Evolutionary conservation across 1,140 invertebrate species (phyloP).

Genomic region (Coelopa frigida): DNA sequence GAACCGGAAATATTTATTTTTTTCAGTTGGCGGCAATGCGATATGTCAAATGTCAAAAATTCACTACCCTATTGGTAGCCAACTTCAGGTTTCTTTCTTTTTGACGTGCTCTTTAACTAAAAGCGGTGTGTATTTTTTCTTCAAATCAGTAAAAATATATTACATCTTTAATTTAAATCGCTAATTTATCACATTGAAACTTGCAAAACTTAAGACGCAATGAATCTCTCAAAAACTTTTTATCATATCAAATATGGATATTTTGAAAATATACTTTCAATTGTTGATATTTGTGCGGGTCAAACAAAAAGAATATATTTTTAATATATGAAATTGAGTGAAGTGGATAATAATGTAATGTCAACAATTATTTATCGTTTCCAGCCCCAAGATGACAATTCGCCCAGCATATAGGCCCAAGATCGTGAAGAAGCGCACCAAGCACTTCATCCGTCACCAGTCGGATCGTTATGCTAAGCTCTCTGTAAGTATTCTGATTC

Average conservation of each 20-base stretch:
- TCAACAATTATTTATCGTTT: slow-evolving; percentile 13
- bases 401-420: slow-evolving; percentile 78
- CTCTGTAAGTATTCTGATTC: slow-evolving; percentile 57
- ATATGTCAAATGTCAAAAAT: slow-evolving; percentile 8
- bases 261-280: too few relatives aligned
- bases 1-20: slow-evolving; percentile 7
- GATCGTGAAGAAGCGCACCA: slow-evolving; percentile 93
- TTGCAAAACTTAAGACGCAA: too few relatives aligned
- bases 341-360: too few relatives aligned
- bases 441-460: slow-evolving; percentile 95
- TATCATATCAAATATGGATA: not conserved
- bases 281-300: too few relatives aligned
- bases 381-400: slow-evolving; percentile 64
- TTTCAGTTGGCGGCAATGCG: not conserved
- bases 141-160: slow-evolving; percentile 26
- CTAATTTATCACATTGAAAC: not conserved
- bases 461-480: slow-evolving; percentile 94
- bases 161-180: slow-evolving; percentile 17
- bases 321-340: too few relatives aligned
- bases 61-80: slow-evolving; percentile 15
- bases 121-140: slow-evolving; percentile 28
- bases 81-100: slow-evolving; percentile 37
- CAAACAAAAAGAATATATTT: slow-evolving; percentile 1
- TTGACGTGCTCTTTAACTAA: slow-evolving; percentile 36
- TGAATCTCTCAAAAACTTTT: not conserved